Evolutionary conservation across 2,888 invertebrate genomes (phyloP).

Genomic region (Hesperia comma): DNA sequence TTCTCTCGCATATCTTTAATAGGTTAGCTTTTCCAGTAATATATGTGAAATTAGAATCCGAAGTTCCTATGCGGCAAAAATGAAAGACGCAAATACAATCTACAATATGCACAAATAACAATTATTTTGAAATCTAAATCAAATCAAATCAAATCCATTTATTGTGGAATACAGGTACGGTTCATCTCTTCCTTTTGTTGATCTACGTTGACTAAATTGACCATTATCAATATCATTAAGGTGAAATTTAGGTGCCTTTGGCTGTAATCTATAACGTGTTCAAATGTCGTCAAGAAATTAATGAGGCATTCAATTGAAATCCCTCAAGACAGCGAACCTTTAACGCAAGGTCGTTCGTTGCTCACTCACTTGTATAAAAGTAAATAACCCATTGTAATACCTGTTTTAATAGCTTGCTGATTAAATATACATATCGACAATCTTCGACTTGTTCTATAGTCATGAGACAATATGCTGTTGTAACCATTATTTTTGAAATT

Average conservation of each 20-base stretch:
- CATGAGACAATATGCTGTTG: background rate
- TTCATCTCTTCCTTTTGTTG: no score
- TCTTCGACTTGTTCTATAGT: background rate
- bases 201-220: background rate
- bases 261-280: slow-evolving; percentile 1
- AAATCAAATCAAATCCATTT: no score
- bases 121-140: no score
- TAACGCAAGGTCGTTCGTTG: slow-evolving; percentile 4
- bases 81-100: no score
- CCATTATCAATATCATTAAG: background rate
- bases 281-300: slow-evolving; percentile 6
- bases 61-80: no score
- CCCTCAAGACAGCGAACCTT: background rate
- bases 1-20: no score
- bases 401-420: background rate
- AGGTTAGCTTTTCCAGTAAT: no score
- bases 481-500: no score
- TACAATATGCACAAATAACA: no score
- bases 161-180: no score
- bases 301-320: slow-evolving; percentile 6
- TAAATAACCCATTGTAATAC: background rate
- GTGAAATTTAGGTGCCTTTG: slow-evolving; percentile 3
- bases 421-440: background rate
- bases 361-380: slow-evolving; percentile 8
- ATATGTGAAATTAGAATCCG: no score